Conservation (phyloP, 2,113 vertebrate genomes). For the Motacilla alba region DNA sequence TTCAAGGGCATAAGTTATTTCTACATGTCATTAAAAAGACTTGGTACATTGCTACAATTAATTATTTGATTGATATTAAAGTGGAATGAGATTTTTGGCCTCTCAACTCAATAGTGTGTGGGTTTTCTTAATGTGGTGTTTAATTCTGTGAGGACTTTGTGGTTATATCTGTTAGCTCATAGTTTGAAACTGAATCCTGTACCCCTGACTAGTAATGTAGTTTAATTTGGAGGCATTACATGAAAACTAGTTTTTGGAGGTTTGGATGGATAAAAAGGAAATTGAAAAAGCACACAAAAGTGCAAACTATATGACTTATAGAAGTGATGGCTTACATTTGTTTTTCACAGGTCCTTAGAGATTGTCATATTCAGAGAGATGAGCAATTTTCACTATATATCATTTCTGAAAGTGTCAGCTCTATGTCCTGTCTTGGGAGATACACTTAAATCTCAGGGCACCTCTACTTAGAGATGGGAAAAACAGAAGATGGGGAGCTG, state of each 20-base stretch:
- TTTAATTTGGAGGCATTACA: neutral
- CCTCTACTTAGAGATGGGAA: neutral
- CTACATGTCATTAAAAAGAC: conserved; percentile 36
- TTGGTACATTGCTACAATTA: neutral
- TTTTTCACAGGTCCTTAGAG: neutral
- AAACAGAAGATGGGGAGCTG: neutral
- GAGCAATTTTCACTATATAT: neutral
- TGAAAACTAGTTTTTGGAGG: neutral
- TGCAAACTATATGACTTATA: neutral
- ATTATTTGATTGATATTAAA: conserved; percentile 43
- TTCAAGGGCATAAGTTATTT: conserved; percentile 58
- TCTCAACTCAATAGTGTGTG: neutral
- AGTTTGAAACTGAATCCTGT: neutral
- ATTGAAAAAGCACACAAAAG: neutral
- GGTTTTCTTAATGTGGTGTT: neutral
- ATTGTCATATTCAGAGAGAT: neutral
- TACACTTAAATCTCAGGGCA: neutral
- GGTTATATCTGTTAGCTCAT: neutral
- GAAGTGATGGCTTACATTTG: neutral
- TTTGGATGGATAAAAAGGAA: neutral
- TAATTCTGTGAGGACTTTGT: neutral
- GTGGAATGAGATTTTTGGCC: neutral
- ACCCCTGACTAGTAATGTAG: neutral
- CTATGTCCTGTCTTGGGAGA: neutral
- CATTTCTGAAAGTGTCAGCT: neutral